Base-by-base conservation (phyloP, 1,140 invertebrate genomes). In the Cataglyphis hispanica region DNA sequence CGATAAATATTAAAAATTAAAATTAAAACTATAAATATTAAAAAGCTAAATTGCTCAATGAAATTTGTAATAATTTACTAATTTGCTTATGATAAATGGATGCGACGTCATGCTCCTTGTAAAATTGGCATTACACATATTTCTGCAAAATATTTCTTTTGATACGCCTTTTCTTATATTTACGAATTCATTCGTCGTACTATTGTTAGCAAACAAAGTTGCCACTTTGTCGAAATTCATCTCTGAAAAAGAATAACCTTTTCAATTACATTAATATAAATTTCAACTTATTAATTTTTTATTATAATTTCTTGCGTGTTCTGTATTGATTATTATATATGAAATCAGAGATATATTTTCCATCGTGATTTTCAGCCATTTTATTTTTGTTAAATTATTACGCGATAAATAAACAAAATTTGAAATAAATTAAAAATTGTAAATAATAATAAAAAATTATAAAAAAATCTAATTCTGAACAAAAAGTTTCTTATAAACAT, bases 241-340 rank as follows among this genome's bases (percentile, higher is more conserved):
- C 72, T 60, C 72, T 75, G 34, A 31, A 77, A 77, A 77, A 64
- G 7, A 77, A 22, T n/a, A 34, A 43, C 16, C 22, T n/a, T 10
- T 1, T 40, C 61, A 61, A 43, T 40, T 56, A 3, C 1, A n/a
- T 22, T 8, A 74, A 34, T 72, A 69, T 3, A 40, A n/a, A 22
- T 4, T 60, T 60, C 13, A 19, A 4, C 16, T 50, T 50, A 3
- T 50, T 50, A 50, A 50, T 19, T 50, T 50, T 4, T 50, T 0
- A 46, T 46, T 46, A 46, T 46, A 46, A 19, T 50, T 50, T 50
- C 46, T 19, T 5, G 46, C 16, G 46, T 50, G 5, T 50, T 50
- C 6, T 50, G 19, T 19, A 50, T 50, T 50, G 46, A 50, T 5
- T 50, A 50, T 50, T 50, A 19, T 50, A 5, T 50, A 50, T 0